A percentile compares a stretch with the other conserved stretches of the same genome.
These are phyloP conservation scores for Fragum whitleyi DNA, from an alignment of 2,888 invertebrate species.

Conservation along the genomic window DNA sequence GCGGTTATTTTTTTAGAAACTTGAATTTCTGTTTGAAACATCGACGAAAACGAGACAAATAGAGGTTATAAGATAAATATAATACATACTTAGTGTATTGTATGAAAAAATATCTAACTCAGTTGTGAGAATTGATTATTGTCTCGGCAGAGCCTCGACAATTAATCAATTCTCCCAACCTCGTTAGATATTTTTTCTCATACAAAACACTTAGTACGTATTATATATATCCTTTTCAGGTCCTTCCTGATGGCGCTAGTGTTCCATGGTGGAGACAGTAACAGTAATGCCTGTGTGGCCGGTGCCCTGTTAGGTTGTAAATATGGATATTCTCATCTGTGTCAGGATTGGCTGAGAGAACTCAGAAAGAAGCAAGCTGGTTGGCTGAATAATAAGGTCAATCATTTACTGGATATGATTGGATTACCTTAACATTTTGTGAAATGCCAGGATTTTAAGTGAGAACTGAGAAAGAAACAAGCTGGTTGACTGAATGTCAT, in stretches of 20 bases:
- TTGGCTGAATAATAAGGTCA: slow-evolving; percentile 83
- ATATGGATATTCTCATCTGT: slow-evolving; percentile 81
- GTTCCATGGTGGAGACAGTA: slow-evolving; percentile 83
- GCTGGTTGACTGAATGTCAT: slow-evolving; percentile 81
- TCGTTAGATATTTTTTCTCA: too few relatives aligned
- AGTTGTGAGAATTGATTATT: too few relatives aligned
- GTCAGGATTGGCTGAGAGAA: slow-evolving; percentile 79
- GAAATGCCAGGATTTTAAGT: slow-evolving; percentile 78
- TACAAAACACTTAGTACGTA: too few relatives aligned
- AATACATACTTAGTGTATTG: too few relatives aligned
- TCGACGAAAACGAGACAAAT: too few relatives aligned
- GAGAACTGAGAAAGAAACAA: slow-evolving; percentile 78
- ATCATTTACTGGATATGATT: slow-evolving; percentile 84
- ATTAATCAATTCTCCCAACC: too few relatives aligned
- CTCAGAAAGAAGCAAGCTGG: slow-evolving; percentile 77
- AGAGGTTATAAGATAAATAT: too few relatives aligned
- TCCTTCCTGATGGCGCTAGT: slow-evolving; percentile 77
- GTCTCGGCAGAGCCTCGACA: too few relatives aligned
- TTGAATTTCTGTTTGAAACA: too few relatives aligned
- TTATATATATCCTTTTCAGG: too few relatives aligned
- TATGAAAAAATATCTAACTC: too few relatives aligned
- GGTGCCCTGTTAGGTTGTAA: slow-evolving; percentile 83
- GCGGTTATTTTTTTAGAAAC: too few relatives aligned
- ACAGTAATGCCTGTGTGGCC: slow-evolving; percentile 82
- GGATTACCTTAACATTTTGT: slow-evolving; percentile 80